A percentile compares a stretch with the other conserved stretches of the same genome.
phyloP scores from a whole-genome alignment of 2,797 vertebrate species.

The Hoplostethus atlanticus region DNA sequence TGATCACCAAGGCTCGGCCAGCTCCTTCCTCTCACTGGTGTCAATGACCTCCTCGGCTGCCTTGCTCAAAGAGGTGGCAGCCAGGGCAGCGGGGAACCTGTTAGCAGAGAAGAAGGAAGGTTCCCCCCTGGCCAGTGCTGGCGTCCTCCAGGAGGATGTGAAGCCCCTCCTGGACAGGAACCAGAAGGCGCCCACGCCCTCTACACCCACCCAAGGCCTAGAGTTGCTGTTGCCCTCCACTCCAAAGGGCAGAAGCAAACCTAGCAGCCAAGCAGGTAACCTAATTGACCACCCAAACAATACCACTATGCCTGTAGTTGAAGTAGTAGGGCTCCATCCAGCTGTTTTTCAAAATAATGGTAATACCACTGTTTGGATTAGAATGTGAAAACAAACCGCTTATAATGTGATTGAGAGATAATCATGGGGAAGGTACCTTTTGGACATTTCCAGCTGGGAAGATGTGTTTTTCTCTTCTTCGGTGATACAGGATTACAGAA shows the following conservation, averaged over 20 bases:
- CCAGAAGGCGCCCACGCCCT: constrained; percentile 90
- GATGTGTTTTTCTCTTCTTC: neutral
- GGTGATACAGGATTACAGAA: neutral
- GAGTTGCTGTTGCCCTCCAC: constrained; percentile 94
- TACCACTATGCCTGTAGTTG: neutral
- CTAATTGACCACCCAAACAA: neutral
- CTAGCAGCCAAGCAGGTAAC: constrained; percentile 92
- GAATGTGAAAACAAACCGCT: too few relatives aligned
- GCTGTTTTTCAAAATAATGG: too few relatives aligned
- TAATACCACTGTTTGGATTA: too few relatives aligned
- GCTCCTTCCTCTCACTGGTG: constrained; percentile 96
- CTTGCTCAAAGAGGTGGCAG: constrained; percentile 98
- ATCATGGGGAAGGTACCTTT: too few relatives aligned
- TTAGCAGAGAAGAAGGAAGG: constrained; percentile 95
- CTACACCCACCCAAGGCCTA: constrained; percentile 88
- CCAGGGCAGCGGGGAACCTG: constrained; percentile 95
- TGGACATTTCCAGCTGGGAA: neutral
- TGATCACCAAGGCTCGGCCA: constrained; percentile 91
- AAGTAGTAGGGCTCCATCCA: too few relatives aligned
- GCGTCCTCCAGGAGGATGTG: constrained; percentile 89
- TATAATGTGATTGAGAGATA: too few relatives aligned
- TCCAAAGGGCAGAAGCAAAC: constrained; percentile 94
- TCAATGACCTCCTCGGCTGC: constrained; percentile 99
- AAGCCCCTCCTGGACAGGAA: constrained; percentile 93
- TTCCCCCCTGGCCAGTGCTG: constrained; percentile 64